phyloP scores from a whole-genome alignment of 2,113 vertebrate species.

The Mirounga angustirostris region DNA sequence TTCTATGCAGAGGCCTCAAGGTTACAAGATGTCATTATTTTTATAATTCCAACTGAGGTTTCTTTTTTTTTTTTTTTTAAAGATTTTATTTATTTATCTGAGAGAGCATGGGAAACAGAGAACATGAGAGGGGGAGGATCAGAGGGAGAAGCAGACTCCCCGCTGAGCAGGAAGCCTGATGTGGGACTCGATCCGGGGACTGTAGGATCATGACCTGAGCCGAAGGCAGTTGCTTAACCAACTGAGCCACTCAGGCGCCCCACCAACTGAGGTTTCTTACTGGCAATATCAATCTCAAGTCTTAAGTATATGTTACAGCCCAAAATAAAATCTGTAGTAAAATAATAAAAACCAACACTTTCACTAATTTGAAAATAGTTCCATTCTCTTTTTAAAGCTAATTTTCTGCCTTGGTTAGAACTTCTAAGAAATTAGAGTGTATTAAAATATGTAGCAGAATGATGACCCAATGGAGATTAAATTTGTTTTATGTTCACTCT shows the following conservation, averaged over 20 bases:
- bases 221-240: too few species aligned
- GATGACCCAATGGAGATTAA: neutral
- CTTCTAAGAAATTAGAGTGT: neutral
- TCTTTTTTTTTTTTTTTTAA: neutral
- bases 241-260: too few species aligned
- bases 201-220: too few species aligned
- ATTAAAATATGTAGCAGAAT: neutral
- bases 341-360: neutral
- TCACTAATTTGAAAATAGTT: constrained; percentile 17
- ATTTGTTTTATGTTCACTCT: neutral
- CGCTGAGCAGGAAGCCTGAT: too few species aligned
- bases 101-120: too few species aligned
- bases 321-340: neutral
- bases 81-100: too few species aligned
- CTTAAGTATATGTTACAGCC: neutral
- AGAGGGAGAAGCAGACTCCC: too few species aligned
- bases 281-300: constrained; percentile 25
- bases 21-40: constrained; percentile 48
- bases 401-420: neutral
- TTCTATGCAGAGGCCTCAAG: constrained; percentile 48
- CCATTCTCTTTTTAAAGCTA: neutral
- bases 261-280: neutral
- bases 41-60: constrained; percentile 36
- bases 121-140: too few species aligned
- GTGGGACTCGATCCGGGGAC: too few species aligned